A percentile compares a stretch with the other conserved stretches of the same genome.
phyloP scores from a whole-genome alignment of 2,888 invertebrate genomes.

The Griposia aprilina region DNA sequence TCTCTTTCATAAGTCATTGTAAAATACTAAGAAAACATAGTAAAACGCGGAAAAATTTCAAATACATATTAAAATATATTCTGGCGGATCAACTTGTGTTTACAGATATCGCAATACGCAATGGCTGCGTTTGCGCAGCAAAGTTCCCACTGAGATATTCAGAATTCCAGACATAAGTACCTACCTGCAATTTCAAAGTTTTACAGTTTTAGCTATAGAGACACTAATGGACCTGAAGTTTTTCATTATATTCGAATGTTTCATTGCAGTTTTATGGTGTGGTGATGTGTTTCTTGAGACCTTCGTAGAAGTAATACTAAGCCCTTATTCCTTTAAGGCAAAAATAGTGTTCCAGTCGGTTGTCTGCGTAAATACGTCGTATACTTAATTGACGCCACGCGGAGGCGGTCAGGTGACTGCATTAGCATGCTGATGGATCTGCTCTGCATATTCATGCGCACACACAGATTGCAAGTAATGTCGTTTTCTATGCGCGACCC shows the following conservation, averaged over 20 bases:
- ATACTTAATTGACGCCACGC: slow-evolving; percentile 69
- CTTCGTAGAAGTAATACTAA: background rate
- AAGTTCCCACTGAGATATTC: background rate
- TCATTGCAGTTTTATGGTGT: background rate
- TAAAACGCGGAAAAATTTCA: background rate
- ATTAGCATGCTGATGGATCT: slow-evolving; percentile 79
- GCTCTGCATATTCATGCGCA: slow-evolving; percentile 76
- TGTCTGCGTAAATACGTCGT: slow-evolving; percentile 57
- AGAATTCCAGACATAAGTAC: background rate
- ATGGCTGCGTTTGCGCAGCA: background rate
- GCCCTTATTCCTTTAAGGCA: background rate
- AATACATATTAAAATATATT: background rate
- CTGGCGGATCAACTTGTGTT: slow-evolving; percentile 20
- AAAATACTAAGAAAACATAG: slow-evolving; percentile 15
- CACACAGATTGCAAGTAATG: slow-evolving; percentile 67
- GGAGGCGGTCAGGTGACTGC: slow-evolving; percentile 68
- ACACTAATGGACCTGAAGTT: background rate
- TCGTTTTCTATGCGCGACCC: slow-evolving; percentile 66
- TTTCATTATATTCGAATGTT: background rate
- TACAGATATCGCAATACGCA: slow-evolving; percentile 16
- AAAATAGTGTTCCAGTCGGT: slow-evolving; percentile 24
- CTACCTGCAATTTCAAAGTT: background rate
- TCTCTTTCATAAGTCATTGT: slow-evolving; percentile 7
- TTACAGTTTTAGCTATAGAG: background rate
- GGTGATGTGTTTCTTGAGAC: background rate